Percentiles rank a stretch among this genome's conserved stretches.
Evolutionary conservation across 2,113 vertebrate genomes (phyloP).

Genomic region (Sclerurus mexicanus): DNA sequence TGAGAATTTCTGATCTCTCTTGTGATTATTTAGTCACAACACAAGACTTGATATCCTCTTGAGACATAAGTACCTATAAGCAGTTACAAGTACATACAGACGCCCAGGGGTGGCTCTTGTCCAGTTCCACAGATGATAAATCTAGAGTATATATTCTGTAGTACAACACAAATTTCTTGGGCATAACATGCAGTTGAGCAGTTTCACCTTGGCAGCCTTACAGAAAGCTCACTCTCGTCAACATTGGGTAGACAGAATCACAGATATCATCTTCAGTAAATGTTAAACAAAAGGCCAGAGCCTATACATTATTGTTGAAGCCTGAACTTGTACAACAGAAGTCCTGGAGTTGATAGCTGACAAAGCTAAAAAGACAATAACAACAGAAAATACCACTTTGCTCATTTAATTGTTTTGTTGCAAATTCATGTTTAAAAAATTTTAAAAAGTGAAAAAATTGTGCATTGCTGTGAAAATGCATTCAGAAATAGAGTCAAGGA

Average conservation of each 20-base stretch:
- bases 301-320: background rate
- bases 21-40: background rate
- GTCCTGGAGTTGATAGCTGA: background rate
- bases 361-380: background rate
- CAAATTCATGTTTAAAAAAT: background rate
- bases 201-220: fast-evolving
- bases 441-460: background rate
- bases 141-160: background rate
- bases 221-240: background rate
- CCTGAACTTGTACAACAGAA: background rate
- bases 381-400: background rate
- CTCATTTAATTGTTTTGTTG: background rate
- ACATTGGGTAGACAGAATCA: background rate
- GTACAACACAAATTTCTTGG: background rate
- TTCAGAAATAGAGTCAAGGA: background rate
- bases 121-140: background rate
- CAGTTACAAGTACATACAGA: background rate
- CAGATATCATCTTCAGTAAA: background rate
- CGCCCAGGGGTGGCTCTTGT: background rate
- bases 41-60: background rate
- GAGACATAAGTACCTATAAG: background rate
- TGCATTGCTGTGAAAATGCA: background rate
- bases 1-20: background rate
- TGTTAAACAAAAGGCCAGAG: background rate
- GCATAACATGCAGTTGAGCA: background rate